These are phyloP conservation scores for Megalops atlanticus DNA, from an alignment of 2,113 vertebrate species.

Conservation along the genomic window DNA sequence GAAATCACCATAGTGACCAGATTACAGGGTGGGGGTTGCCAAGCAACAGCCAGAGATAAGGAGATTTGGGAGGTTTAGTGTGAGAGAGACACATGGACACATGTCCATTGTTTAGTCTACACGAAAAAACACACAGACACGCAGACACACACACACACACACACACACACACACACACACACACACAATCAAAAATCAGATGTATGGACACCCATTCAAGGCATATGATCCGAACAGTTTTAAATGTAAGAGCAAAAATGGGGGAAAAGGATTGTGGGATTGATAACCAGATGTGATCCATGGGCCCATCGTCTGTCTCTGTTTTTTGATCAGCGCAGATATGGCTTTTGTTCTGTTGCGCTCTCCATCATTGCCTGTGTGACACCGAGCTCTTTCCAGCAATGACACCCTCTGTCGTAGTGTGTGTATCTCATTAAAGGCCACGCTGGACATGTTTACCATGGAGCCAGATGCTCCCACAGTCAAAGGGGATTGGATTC, in stretches of 20 bases:
- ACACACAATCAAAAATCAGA: background rate
- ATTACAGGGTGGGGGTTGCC: conserved; percentile 39
- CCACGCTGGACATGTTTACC: too few relatives aligned
- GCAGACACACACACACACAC: background rate
- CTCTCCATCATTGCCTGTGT: too few relatives aligned
- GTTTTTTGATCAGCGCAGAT: background rate
- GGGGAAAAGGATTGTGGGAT: background rate
- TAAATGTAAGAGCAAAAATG: background rate
- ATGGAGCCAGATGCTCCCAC: too few relatives aligned
- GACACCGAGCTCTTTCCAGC: too few relatives aligned
- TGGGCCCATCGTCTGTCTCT: background rate
- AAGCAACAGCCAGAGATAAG: conserved; percentile 52
- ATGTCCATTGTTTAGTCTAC: conserved; percentile 25
- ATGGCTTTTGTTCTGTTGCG: background rate
- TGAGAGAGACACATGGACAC: conserved; percentile 35
- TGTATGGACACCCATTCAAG: background rate
- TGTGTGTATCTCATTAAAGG: too few relatives aligned
- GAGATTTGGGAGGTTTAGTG: conserved; percentile 51
- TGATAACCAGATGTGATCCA: background rate
- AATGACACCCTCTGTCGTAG: too few relatives aligned
- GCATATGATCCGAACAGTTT: background rate
- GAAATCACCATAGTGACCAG: conserved; percentile 24
- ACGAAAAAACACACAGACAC: background rate
- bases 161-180: background rate
- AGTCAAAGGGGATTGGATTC: too few relatives aligned